Evolutionary conservation across 2,888 invertebrate genomes (phyloP).

Genomic region (Phyto melanocephala): DNA sequence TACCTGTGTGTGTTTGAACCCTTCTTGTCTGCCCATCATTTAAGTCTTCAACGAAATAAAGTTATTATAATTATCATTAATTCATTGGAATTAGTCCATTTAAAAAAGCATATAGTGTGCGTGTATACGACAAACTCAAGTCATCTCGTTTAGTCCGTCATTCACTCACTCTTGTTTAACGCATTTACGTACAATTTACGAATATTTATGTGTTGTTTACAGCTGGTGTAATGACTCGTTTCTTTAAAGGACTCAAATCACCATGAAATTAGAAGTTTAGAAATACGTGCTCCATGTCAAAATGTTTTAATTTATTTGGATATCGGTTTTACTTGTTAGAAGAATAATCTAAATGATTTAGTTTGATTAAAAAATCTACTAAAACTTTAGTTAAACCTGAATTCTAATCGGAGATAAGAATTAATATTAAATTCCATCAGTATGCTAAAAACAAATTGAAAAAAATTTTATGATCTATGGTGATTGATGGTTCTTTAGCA

Average conservation of each 20-base stretch:
- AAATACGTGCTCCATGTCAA: too few species aligned
- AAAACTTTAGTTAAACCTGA: too few species aligned
- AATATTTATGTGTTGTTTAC: slow-evolving; percentile 7
- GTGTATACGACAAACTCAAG: slow-evolving; percentile 50
- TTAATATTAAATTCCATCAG: too few species aligned
- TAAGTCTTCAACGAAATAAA: slow-evolving; percentile 61
- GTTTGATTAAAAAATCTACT: too few species aligned
- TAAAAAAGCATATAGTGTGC: slow-evolving; percentile 60
- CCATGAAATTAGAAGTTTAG: background rate
- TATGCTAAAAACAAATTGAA: too few species aligned
- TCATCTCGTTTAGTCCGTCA: slow-evolving; percentile 42
- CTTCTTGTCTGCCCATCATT: slow-evolving; percentile 38
- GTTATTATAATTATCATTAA: slow-evolving; percentile 65
- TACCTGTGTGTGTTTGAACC: slow-evolving; percentile 2
- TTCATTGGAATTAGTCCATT: slow-evolving; percentile 64
- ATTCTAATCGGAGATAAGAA: too few species aligned
- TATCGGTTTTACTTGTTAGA: too few species aligned
- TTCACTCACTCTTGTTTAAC: slow-evolving; percentile 29
- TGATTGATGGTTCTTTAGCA: too few species aligned
- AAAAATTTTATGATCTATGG: too few species aligned
- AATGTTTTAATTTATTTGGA: too few species aligned
- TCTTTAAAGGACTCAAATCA: background rate
- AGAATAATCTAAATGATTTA: too few species aligned
- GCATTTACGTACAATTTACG: slow-evolving; percentile 9
- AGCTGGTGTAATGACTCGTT: slow-evolving; percentile 12